Evolutionary conservation across 1,140 invertebrate genomes (phyloP), one percentile per base, ranked within the genome.

Genomic region (Drosophila truncata): DNA sequence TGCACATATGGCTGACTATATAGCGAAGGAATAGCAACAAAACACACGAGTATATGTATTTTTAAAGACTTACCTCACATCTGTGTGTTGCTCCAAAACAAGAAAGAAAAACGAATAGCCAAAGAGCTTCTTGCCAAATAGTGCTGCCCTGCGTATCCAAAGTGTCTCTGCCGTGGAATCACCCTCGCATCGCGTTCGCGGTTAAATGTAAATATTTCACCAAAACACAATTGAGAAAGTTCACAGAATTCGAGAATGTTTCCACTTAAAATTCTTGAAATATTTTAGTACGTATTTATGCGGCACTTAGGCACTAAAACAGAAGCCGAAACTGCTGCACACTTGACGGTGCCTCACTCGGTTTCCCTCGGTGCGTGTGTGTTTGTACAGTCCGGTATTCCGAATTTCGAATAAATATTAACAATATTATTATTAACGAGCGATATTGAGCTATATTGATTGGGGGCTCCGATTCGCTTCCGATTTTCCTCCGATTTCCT

Each of bases 221-320:
- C 73, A 77, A 65, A 76, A 58, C 69, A 72, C 69, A 72, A 75
- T 82, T 82, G 67, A 49, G 58, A 59, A 66, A 82, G 66, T 70
- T 70, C 73, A 82, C 47, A 60, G 57, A 73, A 52, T 71, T 65
- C 57, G 72, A 60, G 74, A 75, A 75, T 76, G 61, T 61, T 75
- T 83, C 71, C 83, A 86, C 83, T 86, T 86, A 80, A 88, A 80
- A 86, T 86, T 88, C 83, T 52, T 69, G 59, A 80, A 80, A 80
- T 87, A 69, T 37, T 72, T 55, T 49, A 72, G 52, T 72, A 50
- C 78, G 44, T 66, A 58, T 65, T 76, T 66, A n/a, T 54, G 25
- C 39, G 42, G 64, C 64, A 76, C 60, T 82, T 79, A 31, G 54
- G 57, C 66, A 70, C 66, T 67, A 37, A 84, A 77, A 74, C 49